Conservation (phyloP, 2,797 vertebrate species). For the Artibeus lituratus region DNA sequence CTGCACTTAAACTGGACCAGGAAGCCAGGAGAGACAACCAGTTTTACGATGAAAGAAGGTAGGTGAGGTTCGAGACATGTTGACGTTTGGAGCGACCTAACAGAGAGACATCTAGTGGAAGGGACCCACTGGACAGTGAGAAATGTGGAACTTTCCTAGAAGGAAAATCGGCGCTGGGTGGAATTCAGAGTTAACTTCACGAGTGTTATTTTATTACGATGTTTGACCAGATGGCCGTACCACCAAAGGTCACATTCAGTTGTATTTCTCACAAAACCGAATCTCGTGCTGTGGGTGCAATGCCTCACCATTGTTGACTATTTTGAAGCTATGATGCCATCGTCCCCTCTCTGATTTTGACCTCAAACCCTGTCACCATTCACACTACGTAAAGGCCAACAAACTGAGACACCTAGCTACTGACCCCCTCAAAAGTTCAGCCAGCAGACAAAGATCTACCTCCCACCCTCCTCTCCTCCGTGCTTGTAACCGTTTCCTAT, state of each 20-base stretch:
- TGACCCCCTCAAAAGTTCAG: background rate
- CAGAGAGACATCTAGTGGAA: background rate
- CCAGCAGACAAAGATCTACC: background rate
- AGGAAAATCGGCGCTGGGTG: background rate
- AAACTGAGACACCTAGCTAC: background rate
- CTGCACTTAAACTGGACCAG: background rate
- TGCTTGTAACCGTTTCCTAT: background rate
- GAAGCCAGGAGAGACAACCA: background rate
- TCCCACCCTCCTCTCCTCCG: background rate
- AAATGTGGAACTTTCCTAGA: background rate
- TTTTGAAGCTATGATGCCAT: background rate
- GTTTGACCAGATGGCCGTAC: background rate
- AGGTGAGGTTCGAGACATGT: background rate
- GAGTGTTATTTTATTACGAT: background rate
- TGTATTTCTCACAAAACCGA: background rate
- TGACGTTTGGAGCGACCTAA: background rate
- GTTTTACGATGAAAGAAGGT: background rate
- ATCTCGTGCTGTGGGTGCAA: background rate
- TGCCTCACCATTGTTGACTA: background rate
- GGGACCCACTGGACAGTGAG: background rate
- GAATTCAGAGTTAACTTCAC: background rate
- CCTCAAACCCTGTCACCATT: background rate
- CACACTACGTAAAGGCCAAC: background rate
- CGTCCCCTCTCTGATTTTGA: background rate
- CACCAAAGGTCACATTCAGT: background rate